A percentile compares a stretch with the other conserved stretches of the same genome.
Conservation (phyloP, 2,888 invertebrate genomes). For the Tetramorium bicarinatum region DNA sequence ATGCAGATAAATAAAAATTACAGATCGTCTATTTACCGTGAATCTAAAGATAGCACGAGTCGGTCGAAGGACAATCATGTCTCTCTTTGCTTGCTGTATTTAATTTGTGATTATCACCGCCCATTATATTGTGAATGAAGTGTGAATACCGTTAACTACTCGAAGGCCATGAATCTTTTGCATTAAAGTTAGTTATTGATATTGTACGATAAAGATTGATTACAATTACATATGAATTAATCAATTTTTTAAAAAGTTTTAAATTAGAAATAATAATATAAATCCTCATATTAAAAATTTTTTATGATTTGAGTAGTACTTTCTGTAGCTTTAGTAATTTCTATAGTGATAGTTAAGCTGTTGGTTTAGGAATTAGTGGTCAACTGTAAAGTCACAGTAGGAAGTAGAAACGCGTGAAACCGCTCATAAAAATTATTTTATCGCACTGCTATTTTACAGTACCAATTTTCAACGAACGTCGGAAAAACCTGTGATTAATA, state of each 20-base stretch:
- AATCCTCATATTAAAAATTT: background rate
- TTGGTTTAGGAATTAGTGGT: slow-evolving; percentile 18
- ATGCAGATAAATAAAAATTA: slow-evolving; percentile 34
- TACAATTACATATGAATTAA: background rate
- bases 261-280: background rate
- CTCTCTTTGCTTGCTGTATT: slow-evolving; percentile 14
- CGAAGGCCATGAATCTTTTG: slow-evolving; percentile 2
- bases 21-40: slow-evolving; percentile 34
- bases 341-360: background rate
- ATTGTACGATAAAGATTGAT: background rate
- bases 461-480: background rate
- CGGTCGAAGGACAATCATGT: slow-evolving; percentile 44
- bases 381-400: background rate
- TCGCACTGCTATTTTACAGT: background rate
- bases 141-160: slow-evolving; percentile 25
- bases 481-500: slow-evolving; percentile 4
- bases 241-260: background rate
- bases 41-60: slow-evolving; percentile 46
- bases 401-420: slow-evolving; percentile 7
- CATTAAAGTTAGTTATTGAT: background rate
- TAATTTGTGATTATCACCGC: slow-evolving; percentile 40
- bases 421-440: slow-evolving; percentile 38
- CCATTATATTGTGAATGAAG: slow-evolving; percentile 20
- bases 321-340: background rate
- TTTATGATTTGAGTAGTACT: background rate